Evolutionary conservation across 2,113 vertebrate genomes (phyloP), one percentile per base, ranked within the genome.

Genomic region (Dipodomys merriami): DNA sequence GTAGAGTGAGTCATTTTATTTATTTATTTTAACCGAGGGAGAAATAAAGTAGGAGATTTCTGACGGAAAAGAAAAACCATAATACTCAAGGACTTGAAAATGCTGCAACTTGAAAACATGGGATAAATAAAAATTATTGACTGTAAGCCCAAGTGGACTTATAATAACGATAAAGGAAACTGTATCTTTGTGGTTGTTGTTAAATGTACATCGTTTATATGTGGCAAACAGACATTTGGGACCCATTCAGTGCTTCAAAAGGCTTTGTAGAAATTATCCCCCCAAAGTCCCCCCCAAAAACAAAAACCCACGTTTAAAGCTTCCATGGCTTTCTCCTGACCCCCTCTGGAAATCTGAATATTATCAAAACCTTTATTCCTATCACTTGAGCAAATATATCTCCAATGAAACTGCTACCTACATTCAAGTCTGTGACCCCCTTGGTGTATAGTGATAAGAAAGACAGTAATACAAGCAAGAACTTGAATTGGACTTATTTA

Each of bases 361-460:
- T 91, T 91, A 95, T 96, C 94, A 93, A 94, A 90, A 33, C 92
- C 96, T 85, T 95, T 95, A 96, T 96, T 94, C 10, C 62, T 95
- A 95, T 96, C 94, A 94, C 80, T 95, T 93, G 95, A 89, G 95
- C 88, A 65, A 97, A 88, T 90, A 68, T 91, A 57, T 91, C 84
- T 94, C 84, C 93, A 84, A 67, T 49, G 74, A 92, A 91, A 85
- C 78, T 35, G 67, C 68, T 88, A 90, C 53, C 62, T 69, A 93
- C 57, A 90, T 35, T 82, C 60, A 60, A 33, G 60, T 95, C 96
- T 91, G 39, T 73, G 96, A 80, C 16, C 33, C 94, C 82, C 95
- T 13, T 65, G 81, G 7, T 88, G 91, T 90, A 87, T 44, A 87
- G 44, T 85, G 49, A 9, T 49, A 90, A 94, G 71, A 92, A 64